Percentiles rank a stretch among this genome's conserved stretches.
phyloP scores from a whole-genome alignment of 1,140 invertebrate genomes.

The Drosophila persimilis region DNA sequence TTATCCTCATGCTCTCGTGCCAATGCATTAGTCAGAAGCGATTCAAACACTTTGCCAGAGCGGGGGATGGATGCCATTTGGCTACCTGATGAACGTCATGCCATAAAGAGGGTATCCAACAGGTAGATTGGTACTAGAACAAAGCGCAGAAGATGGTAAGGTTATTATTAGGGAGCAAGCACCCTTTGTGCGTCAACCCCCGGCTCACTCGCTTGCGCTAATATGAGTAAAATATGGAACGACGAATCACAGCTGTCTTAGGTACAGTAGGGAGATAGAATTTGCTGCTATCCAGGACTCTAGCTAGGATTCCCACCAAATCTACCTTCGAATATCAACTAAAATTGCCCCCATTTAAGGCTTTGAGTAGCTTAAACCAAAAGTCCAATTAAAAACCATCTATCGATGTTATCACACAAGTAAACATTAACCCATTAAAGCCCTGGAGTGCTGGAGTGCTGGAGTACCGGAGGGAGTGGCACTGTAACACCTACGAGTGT shows the following conservation, averaged over 20 bases:
- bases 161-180: no score
- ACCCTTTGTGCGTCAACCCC: no score
- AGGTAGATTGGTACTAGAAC: neutral
- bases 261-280: no score
- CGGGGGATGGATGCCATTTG: neutral
- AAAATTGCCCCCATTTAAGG: neutral
- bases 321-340: no score
- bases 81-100: neutral
- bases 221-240: no score
- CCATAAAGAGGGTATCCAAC: neutral
- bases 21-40: slow-evolving; percentile 33
- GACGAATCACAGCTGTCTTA: no score
- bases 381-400: slow-evolving; percentile 14
- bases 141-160: no score
- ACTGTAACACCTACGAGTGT: slow-evolving; percentile 29
- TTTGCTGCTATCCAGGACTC: no score
- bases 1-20: slow-evolving; percentile 15
- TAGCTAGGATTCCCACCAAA: no score
- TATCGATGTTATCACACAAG: slow-evolving; percentile 28
- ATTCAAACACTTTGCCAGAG: neutral
- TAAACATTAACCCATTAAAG: slow-evolving; percentile 36
- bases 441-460: neutral
- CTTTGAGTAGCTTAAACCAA: slow-evolving; percentile 4
- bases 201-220: no score
- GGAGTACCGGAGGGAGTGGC: neutral